Evolutionary conservation across 1,140 invertebrate species (phyloP).

Genomic region (Halictus rubicundus): DNA sequence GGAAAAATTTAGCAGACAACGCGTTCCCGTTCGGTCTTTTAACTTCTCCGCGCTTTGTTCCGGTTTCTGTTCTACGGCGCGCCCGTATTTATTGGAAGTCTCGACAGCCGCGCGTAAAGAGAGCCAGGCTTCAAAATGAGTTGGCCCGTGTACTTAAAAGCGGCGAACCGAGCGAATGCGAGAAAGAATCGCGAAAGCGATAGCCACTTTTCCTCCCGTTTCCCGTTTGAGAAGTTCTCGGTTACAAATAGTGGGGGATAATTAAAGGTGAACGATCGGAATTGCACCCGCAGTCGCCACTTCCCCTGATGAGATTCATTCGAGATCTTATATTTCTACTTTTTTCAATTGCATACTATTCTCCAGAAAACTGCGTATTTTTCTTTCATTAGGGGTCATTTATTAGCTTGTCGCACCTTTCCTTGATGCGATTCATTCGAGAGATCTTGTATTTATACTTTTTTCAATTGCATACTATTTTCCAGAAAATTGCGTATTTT

Average conservation of each 20-base stretch:
- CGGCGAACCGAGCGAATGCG: neutral
- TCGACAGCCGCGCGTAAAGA: conserved; percentile 1
- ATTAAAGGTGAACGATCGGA: neutral
- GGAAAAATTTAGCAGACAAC: conserved; percentile 18
- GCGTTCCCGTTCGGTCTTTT: neutral
- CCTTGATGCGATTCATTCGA: too few relatives aligned
- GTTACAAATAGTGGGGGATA: neutral
- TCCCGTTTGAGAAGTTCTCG: neutral
- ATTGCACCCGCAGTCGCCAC: neutral
- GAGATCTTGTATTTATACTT: too few relatives aligned
- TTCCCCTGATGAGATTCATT: too few relatives aligned
- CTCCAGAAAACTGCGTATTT: too few relatives aligned
- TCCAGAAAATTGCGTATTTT: too few relatives aligned
- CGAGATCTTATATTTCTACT: too few relatives aligned
- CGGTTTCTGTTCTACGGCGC: neutral
- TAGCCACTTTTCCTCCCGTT: neutral
- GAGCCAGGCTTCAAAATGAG: conserved; percentile 16
- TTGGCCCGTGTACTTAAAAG: conserved; percentile 2
- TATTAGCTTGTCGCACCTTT: too few relatives aligned
- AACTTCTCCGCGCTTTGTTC: conserved; percentile 5
- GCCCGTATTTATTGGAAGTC: conserved; percentile 27
- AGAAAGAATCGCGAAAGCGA: neutral
- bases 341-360: too few relatives aligned
- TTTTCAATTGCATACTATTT: too few relatives aligned
- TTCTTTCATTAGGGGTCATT: too few relatives aligned